Evolutionary conservation across 2,888 invertebrate species (phyloP).

Genomic region (Amphimallon solstitiale): DNA sequence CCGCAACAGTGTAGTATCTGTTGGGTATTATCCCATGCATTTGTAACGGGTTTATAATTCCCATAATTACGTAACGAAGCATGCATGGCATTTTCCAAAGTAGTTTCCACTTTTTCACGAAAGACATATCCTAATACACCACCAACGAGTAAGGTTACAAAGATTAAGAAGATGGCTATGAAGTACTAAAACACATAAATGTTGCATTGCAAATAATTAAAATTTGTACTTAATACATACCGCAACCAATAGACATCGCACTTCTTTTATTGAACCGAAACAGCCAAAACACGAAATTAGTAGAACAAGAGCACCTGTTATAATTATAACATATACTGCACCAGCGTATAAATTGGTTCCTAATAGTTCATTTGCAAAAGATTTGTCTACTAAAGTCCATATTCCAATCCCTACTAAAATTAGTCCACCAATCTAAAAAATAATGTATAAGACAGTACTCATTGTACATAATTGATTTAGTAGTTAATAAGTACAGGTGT

Average conservation of each 20-base stretch:
- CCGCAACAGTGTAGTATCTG: constrained; percentile 87
- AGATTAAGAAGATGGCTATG: constrained; percentile 86
- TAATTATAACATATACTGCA: constrained; percentile 84
- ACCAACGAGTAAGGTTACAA: constrained; percentile 89
- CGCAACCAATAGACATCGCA: constrained; percentile 91
- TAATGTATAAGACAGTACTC: no score
- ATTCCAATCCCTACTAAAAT: constrained; percentile 81
- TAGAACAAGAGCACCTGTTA: constrained; percentile 83
- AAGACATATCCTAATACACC: constrained; percentile 93
- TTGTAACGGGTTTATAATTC: constrained; percentile 74
- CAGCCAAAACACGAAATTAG: constrained; percentile 91
- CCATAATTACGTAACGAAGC: constrained; percentile 81
- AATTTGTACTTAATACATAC: constrained; percentile 64
- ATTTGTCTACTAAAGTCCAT: constrained; percentile 86
- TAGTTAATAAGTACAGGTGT: no score
- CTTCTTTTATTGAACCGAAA: constrained; percentile 92
- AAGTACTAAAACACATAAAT: constrained; percentile 77
- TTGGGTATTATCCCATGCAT: constrained; percentile 91
- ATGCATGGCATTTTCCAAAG: constrained; percentile 81
- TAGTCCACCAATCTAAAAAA: constrained; percentile 78
- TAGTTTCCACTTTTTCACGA: constrained; percentile 81
- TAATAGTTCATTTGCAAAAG: constrained; percentile 84
- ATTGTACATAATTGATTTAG: no score
- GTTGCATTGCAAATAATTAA: not conserved
- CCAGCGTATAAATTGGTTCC: constrained; percentile 90